Conservation (phyloP, 2,113 vertebrate species). For the Pseudonaja textilis region DNA sequence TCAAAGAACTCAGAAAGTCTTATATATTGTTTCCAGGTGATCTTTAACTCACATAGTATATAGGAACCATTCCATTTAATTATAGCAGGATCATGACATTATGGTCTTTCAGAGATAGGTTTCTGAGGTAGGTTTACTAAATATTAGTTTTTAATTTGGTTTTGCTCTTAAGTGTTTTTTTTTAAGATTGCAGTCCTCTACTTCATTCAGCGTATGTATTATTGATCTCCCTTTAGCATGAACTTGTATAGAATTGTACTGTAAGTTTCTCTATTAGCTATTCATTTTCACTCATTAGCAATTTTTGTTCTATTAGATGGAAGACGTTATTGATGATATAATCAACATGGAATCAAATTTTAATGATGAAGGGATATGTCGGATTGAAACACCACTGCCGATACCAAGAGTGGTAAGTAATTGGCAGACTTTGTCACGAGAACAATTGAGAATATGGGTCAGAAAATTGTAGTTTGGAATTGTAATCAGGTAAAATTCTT, state of each 20-base stretch:
- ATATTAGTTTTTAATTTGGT: not conserved
- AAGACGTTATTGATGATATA: constrained; percentile 91
- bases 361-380: constrained; percentile 86
- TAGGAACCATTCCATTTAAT: not conserved
- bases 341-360: constrained; percentile 89
- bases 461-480: not conserved
- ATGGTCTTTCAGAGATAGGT: not conserved
- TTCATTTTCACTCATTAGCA: constrained; percentile 25
- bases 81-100: not conserved
- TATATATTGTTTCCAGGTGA: not conserved
- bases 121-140: not conserved
- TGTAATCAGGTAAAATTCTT: not conserved
- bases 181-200: not conserved
- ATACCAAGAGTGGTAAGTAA: constrained; percentile 92
- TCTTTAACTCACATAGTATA: not conserved
- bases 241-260: not conserved
- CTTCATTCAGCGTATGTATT: not conserved
- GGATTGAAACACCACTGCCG: constrained; percentile 81
- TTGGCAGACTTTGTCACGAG: not conserved
- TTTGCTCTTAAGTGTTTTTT: not conserved
- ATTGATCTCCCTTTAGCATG: not conserved
- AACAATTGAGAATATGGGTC: constrained; percentile 4
- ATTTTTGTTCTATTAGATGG: constrained; percentile 79
- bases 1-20: not conserved
- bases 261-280: not conserved